phyloP scores from a whole-genome alignment of 1,140 invertebrate species.

The Bombus impatiens region DNA sequence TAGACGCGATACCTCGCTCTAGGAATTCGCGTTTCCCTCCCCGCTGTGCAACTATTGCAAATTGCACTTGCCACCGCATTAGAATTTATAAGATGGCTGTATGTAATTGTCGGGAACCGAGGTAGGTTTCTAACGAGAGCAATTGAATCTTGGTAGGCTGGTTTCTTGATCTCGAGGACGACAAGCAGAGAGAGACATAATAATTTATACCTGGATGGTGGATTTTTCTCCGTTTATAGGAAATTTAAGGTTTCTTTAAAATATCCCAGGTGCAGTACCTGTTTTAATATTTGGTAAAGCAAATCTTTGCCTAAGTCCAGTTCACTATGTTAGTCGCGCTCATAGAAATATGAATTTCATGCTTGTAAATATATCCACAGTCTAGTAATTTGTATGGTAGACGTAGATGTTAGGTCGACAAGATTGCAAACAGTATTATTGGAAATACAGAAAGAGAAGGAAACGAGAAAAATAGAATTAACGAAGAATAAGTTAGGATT shows the following conservation, averaged over 20 bases:
- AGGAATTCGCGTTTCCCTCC: slow-evolving; percentile 18
- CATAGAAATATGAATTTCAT: too few species aligned
- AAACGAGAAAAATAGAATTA: too few species aligned
- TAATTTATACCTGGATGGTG: too few species aligned
- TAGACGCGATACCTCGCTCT: slow-evolving; percentile 13
- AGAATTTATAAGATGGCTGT: not conserved
- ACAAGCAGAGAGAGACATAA: not conserved
- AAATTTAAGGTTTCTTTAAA: too few species aligned
- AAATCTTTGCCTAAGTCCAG: too few species aligned
- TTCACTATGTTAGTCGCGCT: too few species aligned
- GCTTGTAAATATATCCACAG: too few species aligned
- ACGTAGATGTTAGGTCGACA: not conserved
- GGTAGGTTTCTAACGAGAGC: slow-evolving; percentile 13
- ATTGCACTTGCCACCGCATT: slow-evolving; percentile 22
- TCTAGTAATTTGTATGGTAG: not conserved
- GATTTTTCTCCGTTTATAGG: too few species aligned
- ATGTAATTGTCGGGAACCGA: not conserved
- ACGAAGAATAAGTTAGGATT: not conserved
- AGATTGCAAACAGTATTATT: not conserved
- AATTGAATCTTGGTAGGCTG: slow-evolving; percentile 8
- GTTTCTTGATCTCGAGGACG: not conserved
- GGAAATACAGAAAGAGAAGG: too few species aligned
- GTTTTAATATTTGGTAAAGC: too few species aligned
- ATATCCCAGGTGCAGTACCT: too few species aligned
- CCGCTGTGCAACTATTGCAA: not conserved